These are phyloP conservation scores for Caenorhabditis sp. DNA, from an alignment of 2,888 invertebrate species.

Conservation along the genomic window DNA sequence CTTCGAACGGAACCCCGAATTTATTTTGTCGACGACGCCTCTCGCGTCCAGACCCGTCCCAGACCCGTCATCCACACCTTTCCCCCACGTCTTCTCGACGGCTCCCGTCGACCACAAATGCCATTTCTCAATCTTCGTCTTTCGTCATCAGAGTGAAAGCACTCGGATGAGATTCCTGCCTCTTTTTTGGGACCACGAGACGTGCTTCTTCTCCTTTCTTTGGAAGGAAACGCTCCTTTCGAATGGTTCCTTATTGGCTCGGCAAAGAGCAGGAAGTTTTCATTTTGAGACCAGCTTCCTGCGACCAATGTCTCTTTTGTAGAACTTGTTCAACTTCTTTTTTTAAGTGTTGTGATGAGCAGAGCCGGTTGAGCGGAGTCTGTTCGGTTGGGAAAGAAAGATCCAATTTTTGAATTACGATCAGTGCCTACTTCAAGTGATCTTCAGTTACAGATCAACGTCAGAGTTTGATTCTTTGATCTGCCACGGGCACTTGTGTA, in stretches of 20 bases:
- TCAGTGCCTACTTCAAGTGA: too few relatives aligned
- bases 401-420: too few relatives aligned
- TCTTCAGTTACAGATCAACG: not conserved
- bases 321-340: not conserved
- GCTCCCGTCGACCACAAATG: conserved; percentile 12
- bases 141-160: conserved; percentile 15
- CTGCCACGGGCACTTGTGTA: conserved; percentile 14
- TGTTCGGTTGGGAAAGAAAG: too few relatives aligned
- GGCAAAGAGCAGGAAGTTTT: too few relatives aligned
- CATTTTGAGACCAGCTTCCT: too few relatives aligned
- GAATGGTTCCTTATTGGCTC: not conserved
- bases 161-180: not conserved
- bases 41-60: conserved; percentile 7
- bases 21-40: conserved; percentile 41
- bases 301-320: too few relatives aligned
- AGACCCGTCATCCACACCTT: conserved; percentile 53
- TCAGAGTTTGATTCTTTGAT: conserved; percentile 10
- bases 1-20: conserved; percentile 46
- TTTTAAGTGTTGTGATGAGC: too few relatives aligned
- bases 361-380: too few relatives aligned
- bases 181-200: not conserved
- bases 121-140: conserved; percentile 20
- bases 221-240: not conserved
- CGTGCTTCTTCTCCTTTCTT: not conserved
- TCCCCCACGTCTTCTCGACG: conserved; percentile 12